Evolutionary conservation across 2,113 vertebrate species (phyloP), one percentile per base, ranked within the genome.

Genomic region (Callipepla californica): DNA sequence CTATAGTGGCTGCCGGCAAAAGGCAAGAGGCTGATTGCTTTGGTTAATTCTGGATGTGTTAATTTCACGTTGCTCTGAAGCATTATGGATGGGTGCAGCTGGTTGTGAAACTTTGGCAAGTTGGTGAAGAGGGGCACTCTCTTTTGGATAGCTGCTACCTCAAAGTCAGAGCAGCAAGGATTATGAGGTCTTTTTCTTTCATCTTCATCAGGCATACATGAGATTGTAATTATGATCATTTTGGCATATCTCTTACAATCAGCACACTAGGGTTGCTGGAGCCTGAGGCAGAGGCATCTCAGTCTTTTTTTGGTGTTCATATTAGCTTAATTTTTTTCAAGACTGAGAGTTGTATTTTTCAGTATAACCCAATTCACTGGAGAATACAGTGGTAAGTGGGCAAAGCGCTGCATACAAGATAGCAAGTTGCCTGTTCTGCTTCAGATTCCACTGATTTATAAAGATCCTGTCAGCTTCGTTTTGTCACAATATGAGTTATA

Each of bases 211-310:
- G 28, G 22, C 47, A 65, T 95, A 94, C 75, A 69, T 95, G 73
- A 93, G 73, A 85, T 83, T 0, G 14, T 88, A 90, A 88, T 90
- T 93, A 65, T 44, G 61, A 88, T 90, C 57, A 81, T 92, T 92
- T 90, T 65, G 76, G 34, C 51, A 68, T 93, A 92, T 93, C 90
- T 90, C 28, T 8, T 78, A 75, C 48, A 86, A 93, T 94, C 73
- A 90, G 45, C 34, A 74, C 38, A 47, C 7, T 83, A 2, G 85
- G 44, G 40, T 65, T 95, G 38, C 38, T 58, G 57, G 22, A 66
- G 51, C 61, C 69, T 72, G 69, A 19, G 66, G 13, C 61, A 95
- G 83, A 78, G n/a, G 40, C 53, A 90, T 72, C 66, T 45, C 59
- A 72, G 59, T 22, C 1, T 65, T 90, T 89, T 85, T 85, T 77